phyloP scores from a whole-genome alignment of 2,888 invertebrate genomes.

The Eustalomyia histrio region DNA sequence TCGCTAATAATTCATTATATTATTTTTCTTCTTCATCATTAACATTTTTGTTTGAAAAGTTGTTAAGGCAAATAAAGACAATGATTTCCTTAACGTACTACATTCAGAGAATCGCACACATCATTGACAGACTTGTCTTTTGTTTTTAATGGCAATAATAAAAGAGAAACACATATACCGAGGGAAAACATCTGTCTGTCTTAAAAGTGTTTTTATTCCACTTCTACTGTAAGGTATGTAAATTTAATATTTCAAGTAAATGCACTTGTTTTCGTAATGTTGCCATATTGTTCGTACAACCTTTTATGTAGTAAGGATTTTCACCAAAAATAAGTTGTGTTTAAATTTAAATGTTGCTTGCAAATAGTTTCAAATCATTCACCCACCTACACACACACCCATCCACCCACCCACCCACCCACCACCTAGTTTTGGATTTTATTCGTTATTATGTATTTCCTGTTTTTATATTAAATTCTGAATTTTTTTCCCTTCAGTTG shows the following conservation, averaged over 20 bases:
- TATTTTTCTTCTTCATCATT: conserved; percentile 1
- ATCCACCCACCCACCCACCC: background rate
- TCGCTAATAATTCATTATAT: conserved; percentile 29
- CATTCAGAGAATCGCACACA: background rate
- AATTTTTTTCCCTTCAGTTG: background rate
- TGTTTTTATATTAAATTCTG: background rate
- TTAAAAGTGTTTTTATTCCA: background rate
- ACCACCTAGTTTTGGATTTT: background rate
- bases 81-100: conserved; percentile 36
- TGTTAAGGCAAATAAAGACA: conserved; percentile 26
- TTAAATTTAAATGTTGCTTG: background rate
- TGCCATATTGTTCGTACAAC: background rate
- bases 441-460: background rate
- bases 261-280: background rate
- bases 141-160: background rate
- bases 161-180: background rate
- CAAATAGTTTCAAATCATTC: background rate
- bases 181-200: background rate
- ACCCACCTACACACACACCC: background rate
- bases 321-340: background rate
- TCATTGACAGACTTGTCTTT: background rate
- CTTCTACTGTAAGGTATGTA: background rate
- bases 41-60: conserved; percentile 5
- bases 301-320: background rate
- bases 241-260: background rate